Percentiles rank a stretch among this genome's conserved stretches.
phyloP scores from a whole-genome alignment of 2,113 vertebrate genomes.

The Oryzias melastigma region DNA sequence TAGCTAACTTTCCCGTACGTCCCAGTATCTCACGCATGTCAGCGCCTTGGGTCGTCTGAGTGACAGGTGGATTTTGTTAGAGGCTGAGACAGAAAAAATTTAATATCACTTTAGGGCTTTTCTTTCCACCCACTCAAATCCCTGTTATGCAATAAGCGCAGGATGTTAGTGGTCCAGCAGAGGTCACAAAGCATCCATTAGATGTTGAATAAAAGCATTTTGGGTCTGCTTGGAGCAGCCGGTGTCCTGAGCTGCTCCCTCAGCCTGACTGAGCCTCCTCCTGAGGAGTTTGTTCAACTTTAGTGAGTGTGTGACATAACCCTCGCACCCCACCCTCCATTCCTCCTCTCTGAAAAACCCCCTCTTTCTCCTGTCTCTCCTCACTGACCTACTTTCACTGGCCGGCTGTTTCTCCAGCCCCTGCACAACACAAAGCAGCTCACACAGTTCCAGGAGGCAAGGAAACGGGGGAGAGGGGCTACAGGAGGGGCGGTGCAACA shows the following conservation, averaged over 20 bases:
- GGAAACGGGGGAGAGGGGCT: constrained; percentile 1
- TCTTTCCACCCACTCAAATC: not conserved
- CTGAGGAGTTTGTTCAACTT: constrained; percentile 51
- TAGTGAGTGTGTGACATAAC: constrained; percentile 62
- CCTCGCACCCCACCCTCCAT: constrained; percentile 3
- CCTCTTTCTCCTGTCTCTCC: constrained; percentile 46
- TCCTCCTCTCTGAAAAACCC: constrained; percentile 40
- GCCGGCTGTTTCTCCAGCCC: constrained; percentile 61
- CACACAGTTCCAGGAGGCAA: constrained; percentile 38
- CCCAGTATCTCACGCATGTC: too few relatives aligned
- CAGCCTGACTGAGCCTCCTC: constrained; percentile 36
- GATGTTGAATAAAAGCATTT: not conserved
- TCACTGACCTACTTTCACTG: constrained; percentile 76
- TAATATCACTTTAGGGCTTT: too few relatives aligned
- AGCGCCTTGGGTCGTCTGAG: too few relatives aligned
- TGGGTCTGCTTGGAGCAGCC: not conserved
- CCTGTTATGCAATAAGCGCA: not conserved
- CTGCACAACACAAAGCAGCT: constrained; percentile 52
- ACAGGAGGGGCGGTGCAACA: not conserved
- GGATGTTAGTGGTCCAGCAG: not conserved
- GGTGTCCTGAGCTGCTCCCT: constrained; percentile 41
- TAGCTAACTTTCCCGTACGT: constrained; percentile 8
- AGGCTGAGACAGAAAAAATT: too few relatives aligned
- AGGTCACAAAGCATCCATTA: not conserved
- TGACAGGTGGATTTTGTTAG: too few relatives aligned